Evolutionary conservation across 2,888 invertebrate species (phyloP).

Genomic region (Heliconius hortense): DNA sequence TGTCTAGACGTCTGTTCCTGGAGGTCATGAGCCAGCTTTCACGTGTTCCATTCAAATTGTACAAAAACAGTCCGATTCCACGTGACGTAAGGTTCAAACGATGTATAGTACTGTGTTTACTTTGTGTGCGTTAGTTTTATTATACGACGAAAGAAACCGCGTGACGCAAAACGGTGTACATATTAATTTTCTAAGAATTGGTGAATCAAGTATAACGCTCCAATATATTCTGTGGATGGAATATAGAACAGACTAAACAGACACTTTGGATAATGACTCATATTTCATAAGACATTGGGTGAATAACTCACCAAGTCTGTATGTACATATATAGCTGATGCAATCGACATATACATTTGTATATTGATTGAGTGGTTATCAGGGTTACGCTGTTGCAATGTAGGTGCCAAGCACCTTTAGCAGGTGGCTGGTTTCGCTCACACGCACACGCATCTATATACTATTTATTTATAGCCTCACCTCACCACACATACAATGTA

Average conservation of each 20-base stretch:
- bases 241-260: conserved; percentile 25
- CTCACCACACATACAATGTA: conserved; percentile 50
- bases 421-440: conserved; percentile 46
- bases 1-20: conserved; percentile 77
- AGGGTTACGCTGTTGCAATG: conserved; percentile 30
- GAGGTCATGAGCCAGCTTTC: conserved; percentile 74
- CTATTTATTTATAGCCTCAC: conserved; percentile 49
- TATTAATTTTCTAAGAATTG: conserved; percentile 21
- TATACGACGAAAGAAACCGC: conserved; percentile 9
- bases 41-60: conserved; percentile 64
- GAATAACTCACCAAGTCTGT: background rate
- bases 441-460: conserved; percentile 39
- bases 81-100: conserved; percentile 29
- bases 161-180: conserved; percentile 9
- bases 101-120: conserved; percentile 16
- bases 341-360: background rate
- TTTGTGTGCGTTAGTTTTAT: background rate
- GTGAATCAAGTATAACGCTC: conserved; percentile 7
- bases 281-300: conserved; percentile 1
- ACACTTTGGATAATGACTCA: conserved; percentile 4
- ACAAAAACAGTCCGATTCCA: conserved; percentile 43
- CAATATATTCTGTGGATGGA: conserved; percentile 14
- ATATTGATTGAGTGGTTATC: conserved; percentile 17
- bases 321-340: background rate
- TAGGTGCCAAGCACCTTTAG: conserved; percentile 39